phyloP scores from a whole-genome alignment of 1,140 invertebrate species.

The Plectrocnemia conspersa region DNA sequence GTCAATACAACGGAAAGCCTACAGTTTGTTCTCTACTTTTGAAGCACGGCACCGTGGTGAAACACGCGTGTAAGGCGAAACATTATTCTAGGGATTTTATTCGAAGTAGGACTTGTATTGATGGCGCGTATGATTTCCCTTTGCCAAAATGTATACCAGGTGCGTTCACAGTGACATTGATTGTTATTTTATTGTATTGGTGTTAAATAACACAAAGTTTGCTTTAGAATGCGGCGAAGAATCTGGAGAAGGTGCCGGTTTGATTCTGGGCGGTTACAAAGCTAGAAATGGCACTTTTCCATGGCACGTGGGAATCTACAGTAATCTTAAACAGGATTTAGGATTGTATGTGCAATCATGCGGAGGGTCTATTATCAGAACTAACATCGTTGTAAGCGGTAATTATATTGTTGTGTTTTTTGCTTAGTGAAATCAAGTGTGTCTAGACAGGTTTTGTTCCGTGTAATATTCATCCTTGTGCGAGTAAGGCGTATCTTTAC shows the following conservation, averaged over 20 bases:
- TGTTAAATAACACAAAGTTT: neutral
- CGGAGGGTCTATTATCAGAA: conserved; percentile 2
- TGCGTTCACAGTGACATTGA: neutral
- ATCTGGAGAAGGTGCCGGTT: neutral
- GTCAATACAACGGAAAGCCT: too few species aligned
- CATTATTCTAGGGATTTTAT: neutral
- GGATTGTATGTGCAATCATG: neutral
- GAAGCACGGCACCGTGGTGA: neutral
- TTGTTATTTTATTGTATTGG: neutral
- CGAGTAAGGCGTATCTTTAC: too few species aligned
- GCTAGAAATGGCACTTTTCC: neutral
- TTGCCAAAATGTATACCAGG: neutral
- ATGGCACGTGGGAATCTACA: conserved; percentile 21
- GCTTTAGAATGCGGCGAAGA: conserved; percentile 18
- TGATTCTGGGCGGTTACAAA: neutral
- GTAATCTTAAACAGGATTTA: neutral
- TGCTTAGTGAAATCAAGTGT: too few species aligned
- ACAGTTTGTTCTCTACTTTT: too few species aligned
- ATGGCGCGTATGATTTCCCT: neutral
- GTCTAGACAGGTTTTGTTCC: too few species aligned
- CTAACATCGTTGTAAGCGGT: conserved; percentile 12
- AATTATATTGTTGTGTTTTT: neutral
- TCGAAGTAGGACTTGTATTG: neutral
- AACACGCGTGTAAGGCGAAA: neutral
- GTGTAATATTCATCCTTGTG: too few species aligned